Percentiles rank a stretch among this genome's conserved stretches.
Conservation (phyloP, 1,140 invertebrate species). For the Apis laboriosa region DNA sequence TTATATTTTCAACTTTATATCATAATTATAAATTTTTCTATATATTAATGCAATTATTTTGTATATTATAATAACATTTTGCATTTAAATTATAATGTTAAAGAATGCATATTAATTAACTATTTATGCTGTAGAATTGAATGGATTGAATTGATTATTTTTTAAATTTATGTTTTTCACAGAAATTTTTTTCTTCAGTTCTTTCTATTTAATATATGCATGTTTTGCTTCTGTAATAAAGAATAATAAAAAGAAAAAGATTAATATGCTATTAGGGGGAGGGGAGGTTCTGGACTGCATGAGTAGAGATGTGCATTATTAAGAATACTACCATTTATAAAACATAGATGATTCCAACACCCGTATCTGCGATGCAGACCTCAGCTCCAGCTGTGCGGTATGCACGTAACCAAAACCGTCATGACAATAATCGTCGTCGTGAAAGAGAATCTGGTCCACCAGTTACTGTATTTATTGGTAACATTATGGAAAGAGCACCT, state of each 20-base stretch:
- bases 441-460: conserved; percentile 86
- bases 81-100: conserved; percentile 7
- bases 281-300: conserved; percentile 60
- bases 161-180: not conserved
- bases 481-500: conserved; percentile 97
- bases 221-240: conserved; percentile 6
- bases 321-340: conserved; percentile 68
- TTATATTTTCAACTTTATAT: not conserved
- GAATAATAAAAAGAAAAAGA: conserved; percentile 22
- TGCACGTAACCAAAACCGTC: conserved; percentile 72
- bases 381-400: conserved; percentile 79
- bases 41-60: conserved; percentile 13
- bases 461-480: conserved; percentile 99
- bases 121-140: not conserved
- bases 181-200: conserved; percentile 7
- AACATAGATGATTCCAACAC: conserved; percentile 79
- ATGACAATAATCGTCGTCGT: conserved; percentile 74
- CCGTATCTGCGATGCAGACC: conserved; percentile 80
- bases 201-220: conserved; percentile 37
- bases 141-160: not conserved
- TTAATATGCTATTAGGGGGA: conserved; percentile 58
- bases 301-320: conserved; percentile 70
- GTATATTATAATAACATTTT: conserved; percentile 18
- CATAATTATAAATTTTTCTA: conserved; percentile 13
- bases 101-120: conserved; percentile 15